Evolutionary conservation across 2,888 invertebrate genomes (phyloP).

Genomic region (Nephrotoma appendiculata): DNA sequence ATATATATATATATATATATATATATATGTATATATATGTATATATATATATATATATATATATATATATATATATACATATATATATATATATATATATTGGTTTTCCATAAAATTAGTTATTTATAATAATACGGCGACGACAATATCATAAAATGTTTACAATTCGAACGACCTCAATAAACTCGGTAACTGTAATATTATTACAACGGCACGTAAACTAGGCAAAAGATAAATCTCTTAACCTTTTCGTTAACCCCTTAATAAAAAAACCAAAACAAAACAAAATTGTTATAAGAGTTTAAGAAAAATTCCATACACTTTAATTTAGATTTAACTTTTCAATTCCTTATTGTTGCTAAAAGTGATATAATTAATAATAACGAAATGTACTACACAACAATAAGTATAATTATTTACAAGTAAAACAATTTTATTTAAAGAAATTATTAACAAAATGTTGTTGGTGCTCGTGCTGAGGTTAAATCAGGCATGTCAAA

Average conservation of each 20-base stretch:
- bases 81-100: too few relatives aligned
- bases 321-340: neutral
- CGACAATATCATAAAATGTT: neutral
- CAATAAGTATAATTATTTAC: neutral
- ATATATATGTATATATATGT: too few relatives aligned
- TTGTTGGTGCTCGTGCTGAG: neutral
- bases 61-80: too few relatives aligned
- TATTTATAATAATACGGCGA: neutral
- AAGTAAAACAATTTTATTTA: neutral
- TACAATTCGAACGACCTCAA: neutral
- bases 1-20: too few relatives aligned
- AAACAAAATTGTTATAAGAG: neutral
- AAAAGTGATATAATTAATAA: neutral
- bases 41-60: too few relatives aligned
- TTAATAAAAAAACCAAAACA: neutral
- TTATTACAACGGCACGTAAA: neutral
- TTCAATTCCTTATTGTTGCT: neutral
- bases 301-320: neutral
- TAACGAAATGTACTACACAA: neutral
- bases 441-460: neutral
- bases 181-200: neutral
- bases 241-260: neutral
- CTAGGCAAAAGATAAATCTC: neutral
- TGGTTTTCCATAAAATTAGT: neutral
- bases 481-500: neutral